Evolutionary conservation across 2,797 vertebrate genomes (phyloP).

Genomic region (Garrulus glandarius): DNA sequence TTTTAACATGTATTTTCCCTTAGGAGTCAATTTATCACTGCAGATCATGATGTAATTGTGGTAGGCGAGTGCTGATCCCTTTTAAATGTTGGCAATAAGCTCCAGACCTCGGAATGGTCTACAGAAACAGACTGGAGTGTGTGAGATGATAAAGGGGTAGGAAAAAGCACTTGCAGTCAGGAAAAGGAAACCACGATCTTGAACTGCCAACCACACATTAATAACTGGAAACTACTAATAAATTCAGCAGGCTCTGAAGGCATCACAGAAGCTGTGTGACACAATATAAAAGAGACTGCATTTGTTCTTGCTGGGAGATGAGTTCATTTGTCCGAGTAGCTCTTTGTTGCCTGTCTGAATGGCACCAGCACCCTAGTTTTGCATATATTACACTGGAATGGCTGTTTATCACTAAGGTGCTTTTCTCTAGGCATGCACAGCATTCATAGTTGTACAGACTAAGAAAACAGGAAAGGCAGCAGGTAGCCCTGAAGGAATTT

Average conservation of each 20-base stretch:
- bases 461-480: not conserved
- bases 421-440: not conserved
- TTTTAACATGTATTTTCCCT: not conserved
- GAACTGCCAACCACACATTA: not conserved
- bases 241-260: not conserved
- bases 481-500: not conserved
- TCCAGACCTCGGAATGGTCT: not conserved
- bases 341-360: not conserved
- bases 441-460: not conserved
- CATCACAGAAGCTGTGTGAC: not conserved
- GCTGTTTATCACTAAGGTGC: not conserved
- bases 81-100: not conserved
- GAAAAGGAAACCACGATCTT: not conserved
- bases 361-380: not conserved
- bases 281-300: not conserved
- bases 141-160: not conserved
- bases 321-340: not conserved
- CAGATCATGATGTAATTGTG: not conserved
- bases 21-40: not conserved
- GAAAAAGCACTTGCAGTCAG: not conserved
- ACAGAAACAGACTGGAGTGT: not conserved
- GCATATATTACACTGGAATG: not conserved
- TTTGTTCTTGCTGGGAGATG: constrained; percentile 13
- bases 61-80: not conserved
- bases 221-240: not conserved